A percentile compares a stretch with the other conserved stretches of the same genome.
These are phyloP conservation scores for Idris sp. DNA, from an alignment of 1,140 invertebrate species.

Conservation along the genomic window DNA sequence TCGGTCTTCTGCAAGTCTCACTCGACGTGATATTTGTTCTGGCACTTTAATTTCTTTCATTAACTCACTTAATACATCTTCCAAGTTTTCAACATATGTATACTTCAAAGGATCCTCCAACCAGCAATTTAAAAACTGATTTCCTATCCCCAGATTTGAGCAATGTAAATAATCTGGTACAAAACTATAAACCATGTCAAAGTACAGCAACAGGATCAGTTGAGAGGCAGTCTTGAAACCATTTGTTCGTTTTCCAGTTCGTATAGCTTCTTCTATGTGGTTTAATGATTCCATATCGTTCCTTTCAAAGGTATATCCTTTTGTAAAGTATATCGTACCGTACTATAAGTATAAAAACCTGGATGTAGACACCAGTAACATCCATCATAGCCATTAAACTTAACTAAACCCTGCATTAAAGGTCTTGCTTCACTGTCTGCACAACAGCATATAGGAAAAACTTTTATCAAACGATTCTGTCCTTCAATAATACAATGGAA, in stretches of 20 bases:
- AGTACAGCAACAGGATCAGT: neutral
- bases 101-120: neutral
- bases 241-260: neutral
- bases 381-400: neutral
- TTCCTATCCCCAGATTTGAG: neutral
- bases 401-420: neutral
- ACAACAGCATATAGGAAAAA: slow-evolving; percentile 1
- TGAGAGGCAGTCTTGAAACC: neutral
- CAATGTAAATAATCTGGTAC: neutral
- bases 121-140: neutral
- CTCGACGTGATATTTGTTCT: neutral
- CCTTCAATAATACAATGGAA: neutral
- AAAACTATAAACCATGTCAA: neutral
- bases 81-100: neutral
- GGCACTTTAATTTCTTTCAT: neutral
- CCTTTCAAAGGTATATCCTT: neutral
- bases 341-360: neutral
- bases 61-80: neutral
- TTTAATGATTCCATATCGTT: neutral
- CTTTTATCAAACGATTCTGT: neutral
- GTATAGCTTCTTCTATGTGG: neutral
- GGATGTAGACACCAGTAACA: slow-evolving; percentile 4
- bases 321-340: neutral
- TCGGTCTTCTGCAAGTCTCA: neutral
- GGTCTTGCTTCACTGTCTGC: neutral